Base-by-base conservation (phyloP, 1,140 invertebrate species). In the Sinella curviseta region DNA sequence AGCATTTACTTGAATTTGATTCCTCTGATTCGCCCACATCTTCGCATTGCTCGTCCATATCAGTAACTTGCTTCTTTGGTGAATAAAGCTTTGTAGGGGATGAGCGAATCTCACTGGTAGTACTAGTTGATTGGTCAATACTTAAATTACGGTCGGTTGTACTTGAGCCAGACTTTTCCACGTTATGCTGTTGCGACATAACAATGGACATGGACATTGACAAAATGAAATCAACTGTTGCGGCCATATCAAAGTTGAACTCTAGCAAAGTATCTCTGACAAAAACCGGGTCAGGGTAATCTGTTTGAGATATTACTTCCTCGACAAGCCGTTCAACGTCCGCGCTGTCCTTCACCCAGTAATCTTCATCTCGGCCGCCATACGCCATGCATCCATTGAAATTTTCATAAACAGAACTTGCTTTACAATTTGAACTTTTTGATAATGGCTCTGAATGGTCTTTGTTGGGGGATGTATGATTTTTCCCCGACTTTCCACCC, bases 321-420 rank as follows among this genome's bases (percentile, higher is more conserved):
- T 79, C 75, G 17, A 83, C 83, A 3, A 84, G 77, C 24, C 77
- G 67, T 1, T 84, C 84, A 36, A 83, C 77, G 60, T 84, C 82
- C 26, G 65, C 76, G 20, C 20, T 48, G 54, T 84, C 78, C 24
- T 81, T 82, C 12, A 82, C 82, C 82, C 82, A 82, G 39, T 65
- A 82, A 35, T 82, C 82, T 77, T 82, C 79, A 39, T 81, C 79
- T 77, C 77, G 34, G 2, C 33, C 24, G 14, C 70, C 76, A 73
- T 76, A 82, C 20, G 55, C 57, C 28, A 55, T 36, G 34, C 31
- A 70, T 2, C 55, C 20, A 36, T 67, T 36, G 54, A 76, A 65
- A 77, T 30, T 75, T 12, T 36, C 36, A 17, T 35, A 78, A 48
- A 20, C 60, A 35, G 30, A 78, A 48, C 2, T 31, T 48, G 75